Conservation (phyloP, 2,797 vertebrate species). For the Pipistrellus pygmaeus region DNA sequence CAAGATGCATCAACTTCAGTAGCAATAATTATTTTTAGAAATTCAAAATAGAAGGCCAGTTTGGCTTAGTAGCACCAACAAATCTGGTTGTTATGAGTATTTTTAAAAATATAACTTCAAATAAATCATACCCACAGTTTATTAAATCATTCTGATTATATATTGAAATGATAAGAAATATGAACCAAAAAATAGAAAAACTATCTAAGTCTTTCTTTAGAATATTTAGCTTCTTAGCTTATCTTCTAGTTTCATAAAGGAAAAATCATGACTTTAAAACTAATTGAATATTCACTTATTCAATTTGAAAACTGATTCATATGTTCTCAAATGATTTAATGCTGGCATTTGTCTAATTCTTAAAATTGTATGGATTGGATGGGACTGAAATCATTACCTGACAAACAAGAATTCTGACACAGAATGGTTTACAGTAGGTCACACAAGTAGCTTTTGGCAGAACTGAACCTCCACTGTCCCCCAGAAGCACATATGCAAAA, state of each 20-base stretch:
- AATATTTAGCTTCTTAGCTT: neutral
- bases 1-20: neutral
- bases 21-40: constrained; percentile 49
- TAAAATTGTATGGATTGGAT: neutral
- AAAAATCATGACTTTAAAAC: neutral
- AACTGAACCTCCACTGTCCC: neutral
- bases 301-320: neutral
- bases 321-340: neutral
- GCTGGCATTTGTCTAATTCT: constrained; percentile 12
- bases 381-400: neutral
- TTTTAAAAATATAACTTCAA: neutral
- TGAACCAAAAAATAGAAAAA: neutral
- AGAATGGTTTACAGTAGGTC: neutral
- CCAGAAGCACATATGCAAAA: neutral
- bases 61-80: neutral
- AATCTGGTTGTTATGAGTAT: neutral
- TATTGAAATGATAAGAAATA: neutral
- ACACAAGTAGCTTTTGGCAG: neutral
- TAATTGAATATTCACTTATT: neutral
- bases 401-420: neutral
- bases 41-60: neutral
- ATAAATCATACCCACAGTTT: neutral
- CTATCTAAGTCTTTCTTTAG: neutral
- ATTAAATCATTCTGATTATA: neutral
- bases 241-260: constrained; percentile 4